Evolutionary conservation across 2,113 vertebrate species (phyloP), one percentile per base, ranked within the genome.

Genomic region (Harpagus bidentatus): DNA sequence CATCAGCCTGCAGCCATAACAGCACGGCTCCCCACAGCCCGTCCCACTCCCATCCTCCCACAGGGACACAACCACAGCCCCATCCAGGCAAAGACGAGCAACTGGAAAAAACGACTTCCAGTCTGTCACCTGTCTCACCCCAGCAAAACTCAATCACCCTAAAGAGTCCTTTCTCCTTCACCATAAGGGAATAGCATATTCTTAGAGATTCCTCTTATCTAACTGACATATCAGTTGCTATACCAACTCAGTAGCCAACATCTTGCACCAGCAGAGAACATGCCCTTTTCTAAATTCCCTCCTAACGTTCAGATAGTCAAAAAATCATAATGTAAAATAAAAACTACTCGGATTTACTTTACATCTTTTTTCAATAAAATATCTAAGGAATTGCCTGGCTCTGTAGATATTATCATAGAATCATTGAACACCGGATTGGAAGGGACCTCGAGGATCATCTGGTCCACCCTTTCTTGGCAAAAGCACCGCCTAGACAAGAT

Each of bases 231-330:
- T 26, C 47, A 32, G 13, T 5, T 26, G 48, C 38, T 53, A 0
- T 36, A 47, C 6, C 48, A 36, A 14, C 25, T 2, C 31, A 42
- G 19, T 4, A 70, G 38, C 42, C 45, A 81, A 9, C 14, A 55
- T 25, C 66, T 13, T 21, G 13, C n/a, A 79, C 0, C 1, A 81
- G 31, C 36, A 59, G 38, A 76, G 29, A 56, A 61, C 0, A 0
- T 4, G 20, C 15, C 47, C 34, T 61, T 81, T 52, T 61, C 52
- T 31, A 62, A 15, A 92, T n/a, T 70, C 45, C 45, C 23, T 66
- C 45, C 34, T 31, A 36, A 56, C 2, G 4, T 26, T 70, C 29
- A 89, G 29, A 28, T 18, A 53, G 56, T 42, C 32, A 71, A 36
- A 85, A 59, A 48, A 74, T 31, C 18, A n/a, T 14, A 40, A 62